Evolutionary conservation across 1,140 invertebrate genomes (phyloP), one percentile per base, ranked within the genome.

Genomic region (Stegodyphus mimosarum): DNA sequence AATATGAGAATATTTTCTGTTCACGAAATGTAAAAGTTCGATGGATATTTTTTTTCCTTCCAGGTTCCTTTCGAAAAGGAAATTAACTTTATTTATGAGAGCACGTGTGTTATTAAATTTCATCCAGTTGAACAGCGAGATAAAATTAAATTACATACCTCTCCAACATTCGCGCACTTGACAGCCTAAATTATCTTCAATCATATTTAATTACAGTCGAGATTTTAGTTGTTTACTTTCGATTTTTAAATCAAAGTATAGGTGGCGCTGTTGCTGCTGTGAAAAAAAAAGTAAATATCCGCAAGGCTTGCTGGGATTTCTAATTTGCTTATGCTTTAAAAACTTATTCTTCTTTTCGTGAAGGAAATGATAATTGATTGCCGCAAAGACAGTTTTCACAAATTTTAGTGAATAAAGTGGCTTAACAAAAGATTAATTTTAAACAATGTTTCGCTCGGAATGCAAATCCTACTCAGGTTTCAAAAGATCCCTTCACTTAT

Each of bases 341-440:
- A 49, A 49, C 50, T 6, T 13, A 49, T 71, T 71, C 70, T 50
- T 71, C 13, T 71, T 71, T 71, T 49, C 50, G 33, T 7, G 13
- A 49, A 71, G 48, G 11, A 13, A 13, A n/a, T n/a, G 50, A 71
- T 51, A 71, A 51, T 50, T 71, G 50, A 49, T 50, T 71, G 70
- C 13, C 18, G 33, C 48, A 50, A 71, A 13, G 49, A 71, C 11
- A 67, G 7, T 67, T 71, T 71, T 78, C 63, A 49, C 18, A 52
- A 7, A 33, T 69, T 52, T 51, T 17, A 33, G 53, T 69, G 64
- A 78, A 78, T 69, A 78, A 78, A 69, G 51, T 53, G 33, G 51
- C 76, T 78, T 78, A 78, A 60, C 15, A 53, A 15, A 69, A 78
- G 76, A 78, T 78, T 78, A 78, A 78, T 78, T 78, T 78, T 78